These are phyloP conservation scores for Coboldia fuscipes DNA, from an alignment of 1,140 invertebrate species.

Conservation along the genomic window DNA sequence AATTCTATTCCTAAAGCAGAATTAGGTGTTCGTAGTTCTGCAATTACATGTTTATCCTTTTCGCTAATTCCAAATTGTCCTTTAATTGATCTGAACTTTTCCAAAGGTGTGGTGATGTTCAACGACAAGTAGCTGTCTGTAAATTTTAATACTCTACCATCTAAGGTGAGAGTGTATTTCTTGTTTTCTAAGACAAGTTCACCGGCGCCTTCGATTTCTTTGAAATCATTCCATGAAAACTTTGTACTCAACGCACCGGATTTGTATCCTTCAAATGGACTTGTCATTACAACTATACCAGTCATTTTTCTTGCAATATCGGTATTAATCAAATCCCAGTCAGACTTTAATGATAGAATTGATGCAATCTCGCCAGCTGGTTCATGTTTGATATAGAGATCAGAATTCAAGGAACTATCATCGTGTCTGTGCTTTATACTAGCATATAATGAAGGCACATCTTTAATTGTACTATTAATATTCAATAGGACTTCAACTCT, in stretches of 20 bases:
- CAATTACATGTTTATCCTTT: constrained; percentile 40
- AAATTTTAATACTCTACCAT: constrained; percentile 38
- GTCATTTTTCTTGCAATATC: constrained; percentile 25
- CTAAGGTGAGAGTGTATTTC: constrained; percentile 33
- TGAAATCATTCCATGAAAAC: constrained; percentile 31
- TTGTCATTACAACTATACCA: constrained; percentile 28
- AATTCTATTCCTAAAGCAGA: constrained; percentile 44
- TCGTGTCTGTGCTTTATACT: constrained; percentile 30
- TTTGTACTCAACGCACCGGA: constrained; percentile 39
- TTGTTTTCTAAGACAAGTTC: constrained; percentile 42
- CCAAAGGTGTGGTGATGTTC: constrained; percentile 46
- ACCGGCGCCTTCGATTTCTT: constrained; percentile 36
- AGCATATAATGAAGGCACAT: constrained; percentile 28
- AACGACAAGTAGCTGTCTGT: constrained; percentile 41
- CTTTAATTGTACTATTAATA: constrained; percentile 30
- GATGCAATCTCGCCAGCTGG: constrained; percentile 13
- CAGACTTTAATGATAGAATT: constrained; percentile 27
- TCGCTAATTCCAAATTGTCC: constrained; percentile 50
- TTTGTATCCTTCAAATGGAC: constrained; percentile 36
- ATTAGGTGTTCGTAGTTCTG: constrained; percentile 37
- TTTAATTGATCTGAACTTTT: constrained; percentile 34
- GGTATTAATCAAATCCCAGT: constrained; percentile 27
- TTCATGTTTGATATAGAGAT: constrained; percentile 22
- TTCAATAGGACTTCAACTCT: constrained; percentile 26
- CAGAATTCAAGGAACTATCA: constrained; percentile 23